Evolutionary conservation across 2,113 vertebrate genomes (phyloP).

Genomic region (Lasiurus cinereus): DNA sequence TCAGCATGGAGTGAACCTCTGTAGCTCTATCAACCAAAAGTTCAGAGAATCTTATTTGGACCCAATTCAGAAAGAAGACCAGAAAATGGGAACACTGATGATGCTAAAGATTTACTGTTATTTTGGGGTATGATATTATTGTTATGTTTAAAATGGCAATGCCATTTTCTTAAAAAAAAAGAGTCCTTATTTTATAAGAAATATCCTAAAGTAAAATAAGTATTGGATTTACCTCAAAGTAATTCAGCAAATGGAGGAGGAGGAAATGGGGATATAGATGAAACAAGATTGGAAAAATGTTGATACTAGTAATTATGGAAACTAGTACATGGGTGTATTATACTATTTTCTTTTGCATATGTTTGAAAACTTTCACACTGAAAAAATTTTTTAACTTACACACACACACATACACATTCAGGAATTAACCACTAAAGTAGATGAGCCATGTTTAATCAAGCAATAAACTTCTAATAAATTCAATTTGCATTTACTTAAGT

Average conservation of each 20-base stretch:
- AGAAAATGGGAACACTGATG: background rate
- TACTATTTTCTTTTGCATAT: background rate
- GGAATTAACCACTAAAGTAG: background rate
- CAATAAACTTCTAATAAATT: slow-evolving; percentile 35
- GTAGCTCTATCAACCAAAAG: background rate
- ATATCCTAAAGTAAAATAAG: background rate
- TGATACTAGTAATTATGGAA: background rate
- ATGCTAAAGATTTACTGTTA: background rate
- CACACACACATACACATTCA: background rate
- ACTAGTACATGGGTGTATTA: background rate
- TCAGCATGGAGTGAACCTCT: background rate
- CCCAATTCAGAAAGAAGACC: background rate
- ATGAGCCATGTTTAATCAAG: background rate
- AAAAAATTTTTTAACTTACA: background rate
- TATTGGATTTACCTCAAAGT: background rate
- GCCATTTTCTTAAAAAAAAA: background rate
- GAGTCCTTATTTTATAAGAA: background rate
- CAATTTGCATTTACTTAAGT: background rate
- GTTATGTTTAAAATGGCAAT: background rate
- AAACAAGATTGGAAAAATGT: background rate
- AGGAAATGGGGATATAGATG: background rate
- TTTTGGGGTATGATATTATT: background rate
- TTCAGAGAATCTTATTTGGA: background rate
- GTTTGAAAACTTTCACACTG: background rate
- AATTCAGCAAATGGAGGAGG: background rate